Evolutionary conservation across 2,888 invertebrate species (phyloP).

Genomic region (Willowsia nigromaculata): DNA sequence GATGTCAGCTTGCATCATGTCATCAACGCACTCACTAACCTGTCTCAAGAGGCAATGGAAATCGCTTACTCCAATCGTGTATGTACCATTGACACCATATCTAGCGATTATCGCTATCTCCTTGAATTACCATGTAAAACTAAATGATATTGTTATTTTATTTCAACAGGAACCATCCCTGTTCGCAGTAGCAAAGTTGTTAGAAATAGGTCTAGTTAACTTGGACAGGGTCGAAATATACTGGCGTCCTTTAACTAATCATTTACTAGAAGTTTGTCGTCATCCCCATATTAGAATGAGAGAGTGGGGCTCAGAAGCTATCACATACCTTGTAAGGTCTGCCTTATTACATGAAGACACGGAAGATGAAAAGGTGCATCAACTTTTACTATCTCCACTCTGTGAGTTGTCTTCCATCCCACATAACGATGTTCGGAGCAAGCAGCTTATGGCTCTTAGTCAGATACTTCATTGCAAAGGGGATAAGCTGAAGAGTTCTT

Average conservation of each 20-base stretch:
- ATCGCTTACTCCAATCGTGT: constrained; percentile 96
- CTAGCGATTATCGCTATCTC: not conserved
- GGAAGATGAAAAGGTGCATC: constrained; percentile 90
- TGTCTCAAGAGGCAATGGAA: constrained; percentile 98
- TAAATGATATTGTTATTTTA: not conserved
- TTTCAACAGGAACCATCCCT: constrained; percentile 91
- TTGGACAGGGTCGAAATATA: constrained; percentile 94
- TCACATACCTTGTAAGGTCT: constrained; percentile 95
- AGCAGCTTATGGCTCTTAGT: constrained; percentile 96
- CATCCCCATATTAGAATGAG: constrained; percentile 97
- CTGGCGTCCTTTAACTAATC: constrained; percentile 97
- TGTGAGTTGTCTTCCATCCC: constrained; percentile 94
- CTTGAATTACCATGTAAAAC: not conserved
- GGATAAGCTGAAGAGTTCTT: constrained; percentile 94
- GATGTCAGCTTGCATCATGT: constrained; percentile 97
- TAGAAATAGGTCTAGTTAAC: constrained; percentile 98
- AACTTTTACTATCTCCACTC: constrained; percentile 92
- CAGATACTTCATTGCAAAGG: constrained; percentile 96
- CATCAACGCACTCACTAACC: constrained; percentile 96
- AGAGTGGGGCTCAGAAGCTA: constrained; percentile 98
- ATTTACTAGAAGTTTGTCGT: constrained; percentile 96
- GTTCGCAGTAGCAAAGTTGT: constrained; percentile 97
- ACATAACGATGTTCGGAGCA: constrained; percentile 95
- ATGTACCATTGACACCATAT: constrained; percentile 79
- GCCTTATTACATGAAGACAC: constrained; percentile 93